Evolutionary conservation across 2,888 invertebrate species (phyloP).

Genomic region (Amorpha juglandis): DNA sequence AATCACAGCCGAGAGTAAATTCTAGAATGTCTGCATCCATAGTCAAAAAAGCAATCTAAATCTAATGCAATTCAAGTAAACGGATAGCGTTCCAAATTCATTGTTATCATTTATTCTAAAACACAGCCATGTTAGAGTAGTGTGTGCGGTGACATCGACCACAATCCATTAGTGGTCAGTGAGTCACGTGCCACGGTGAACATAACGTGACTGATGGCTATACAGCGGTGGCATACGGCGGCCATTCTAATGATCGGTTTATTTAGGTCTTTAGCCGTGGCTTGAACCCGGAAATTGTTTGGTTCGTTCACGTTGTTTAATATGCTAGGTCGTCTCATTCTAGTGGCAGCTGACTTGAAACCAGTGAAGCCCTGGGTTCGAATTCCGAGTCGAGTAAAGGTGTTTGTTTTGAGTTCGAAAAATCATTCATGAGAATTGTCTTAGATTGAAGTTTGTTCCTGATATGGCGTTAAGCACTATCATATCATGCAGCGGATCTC

Average conservation of each 20-base stretch:
- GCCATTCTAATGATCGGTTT: slow-evolving; percentile 13
- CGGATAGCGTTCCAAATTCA: slow-evolving; percentile 10
- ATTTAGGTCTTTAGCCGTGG: background rate
- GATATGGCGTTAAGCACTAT: no score
- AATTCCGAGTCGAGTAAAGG: no score
- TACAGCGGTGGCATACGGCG: background rate
- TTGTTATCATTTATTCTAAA: slow-evolving; percentile 24
- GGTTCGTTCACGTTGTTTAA: background rate
- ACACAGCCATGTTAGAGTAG: slow-evolving; percentile 12
- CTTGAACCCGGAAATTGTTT: background rate
- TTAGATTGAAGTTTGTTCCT: no score
- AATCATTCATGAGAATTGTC: no score
- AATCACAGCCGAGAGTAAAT: no score
- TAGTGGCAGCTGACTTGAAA: no score
- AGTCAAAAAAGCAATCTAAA: background rate
- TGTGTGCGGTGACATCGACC: slow-evolving; percentile 18
- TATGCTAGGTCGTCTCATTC: background rate
- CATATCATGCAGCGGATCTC: no score
- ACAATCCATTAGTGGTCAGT: slow-evolving; percentile 22
- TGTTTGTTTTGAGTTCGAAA: no score
- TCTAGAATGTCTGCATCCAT: background rate
- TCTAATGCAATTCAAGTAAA: background rate
- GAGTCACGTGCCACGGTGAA: slow-evolving; percentile 13
- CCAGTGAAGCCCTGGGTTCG: no score
- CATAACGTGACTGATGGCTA: slow-evolving; percentile 14